Base-by-base conservation (phyloP, 1,140 invertebrate genomes). In the Oscheius sp. region DNA sequence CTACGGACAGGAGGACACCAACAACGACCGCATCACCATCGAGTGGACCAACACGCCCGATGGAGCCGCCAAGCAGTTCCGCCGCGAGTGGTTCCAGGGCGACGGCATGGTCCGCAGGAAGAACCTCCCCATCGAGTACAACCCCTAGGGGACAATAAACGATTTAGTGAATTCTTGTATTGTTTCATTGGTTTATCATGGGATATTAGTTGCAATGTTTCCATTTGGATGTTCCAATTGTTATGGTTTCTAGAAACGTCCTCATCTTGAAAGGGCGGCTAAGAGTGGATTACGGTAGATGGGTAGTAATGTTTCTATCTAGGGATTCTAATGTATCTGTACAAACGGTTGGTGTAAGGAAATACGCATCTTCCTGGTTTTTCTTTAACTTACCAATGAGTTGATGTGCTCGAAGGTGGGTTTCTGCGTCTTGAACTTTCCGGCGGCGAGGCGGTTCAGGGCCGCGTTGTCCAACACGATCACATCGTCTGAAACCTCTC, bases 331-430 rank as follows among this genome's bases (percentile, higher is more conserved):
- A 46, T 15, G 23, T 45, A 36, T 58, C 42, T 42, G 10, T n/a
- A 67, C 35, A 68, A 49, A 65, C 38, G 58, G 32, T 36, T 32
- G 42, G 65, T 31, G n/a, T 15, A 45, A 20, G 20, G 1, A 3
- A 55, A 20, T 2, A 61, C 49, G 1, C 36, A 52, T n/a, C 59
- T 13, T 7, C 42, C 20, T 28, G 20, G n/a, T n/a, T n/a, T n/a
- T n/a, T n/a, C n/a, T n/a, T n/a, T n/a, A 42, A 79, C 81, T 78
- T 10, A 99, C 95, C 73, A 99, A 88, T 69, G 93, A 92, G 86
- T 99, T 99, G 77, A 99, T 97, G 86, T 99, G 94, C 29, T 91
- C 90, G 82, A 99, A 97, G 3, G 92, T 93, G 1, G 95, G 95
- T 84, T 95, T 96, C 82, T 95, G 90, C 82, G 97, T 94, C 78